Conservation (phyloP, 1,140 invertebrate species). For the Pogonognathellus flavescens region DNA sequence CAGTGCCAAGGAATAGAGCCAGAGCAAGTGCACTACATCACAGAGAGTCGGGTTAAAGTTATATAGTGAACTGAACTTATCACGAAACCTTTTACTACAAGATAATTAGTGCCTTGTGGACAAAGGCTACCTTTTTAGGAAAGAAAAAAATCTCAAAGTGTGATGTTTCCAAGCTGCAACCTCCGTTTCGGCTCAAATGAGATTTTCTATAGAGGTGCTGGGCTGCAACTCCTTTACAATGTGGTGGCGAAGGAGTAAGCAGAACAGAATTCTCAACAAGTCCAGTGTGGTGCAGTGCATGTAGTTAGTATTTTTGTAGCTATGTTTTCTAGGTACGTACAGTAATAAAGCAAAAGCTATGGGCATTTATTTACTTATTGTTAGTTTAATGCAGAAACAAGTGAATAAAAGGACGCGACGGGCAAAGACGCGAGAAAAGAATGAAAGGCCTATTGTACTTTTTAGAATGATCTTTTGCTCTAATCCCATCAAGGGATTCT, state of each 20-base stretch:
- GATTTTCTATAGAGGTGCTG: not conserved
- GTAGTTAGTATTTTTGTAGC: no score
- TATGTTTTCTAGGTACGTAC: no score
- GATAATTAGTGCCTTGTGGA: constrained; percentile 62
- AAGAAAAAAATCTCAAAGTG: constrained; percentile 22
- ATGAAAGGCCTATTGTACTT: constrained; percentile 32
- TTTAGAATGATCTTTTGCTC: constrained; percentile 24
- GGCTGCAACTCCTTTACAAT: constrained; percentile 4
- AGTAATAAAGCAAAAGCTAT: no score
- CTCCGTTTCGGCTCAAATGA: constrained; percentile 9
- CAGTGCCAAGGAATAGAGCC: no score
- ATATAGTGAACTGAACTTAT: not conserved
- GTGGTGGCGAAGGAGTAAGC: not conserved
- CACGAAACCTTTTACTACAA: constrained; percentile 55
- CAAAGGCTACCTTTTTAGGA: constrained; percentile 53
- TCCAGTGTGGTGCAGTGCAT: no score
- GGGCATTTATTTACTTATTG: not conserved
- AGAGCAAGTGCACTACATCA: not conserved
- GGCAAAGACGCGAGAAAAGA: constrained; percentile 4
- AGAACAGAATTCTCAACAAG: no score
- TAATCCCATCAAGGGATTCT: not conserved
- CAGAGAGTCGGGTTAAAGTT: not conserved
- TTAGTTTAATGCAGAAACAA: not conserved
- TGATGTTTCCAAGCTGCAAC: constrained; percentile 24
- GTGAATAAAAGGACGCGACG: constrained; percentile 5